phyloP scores from a whole-genome alignment of 1,140 invertebrate genomes.

The Hylaeus anthracinus region DNA sequence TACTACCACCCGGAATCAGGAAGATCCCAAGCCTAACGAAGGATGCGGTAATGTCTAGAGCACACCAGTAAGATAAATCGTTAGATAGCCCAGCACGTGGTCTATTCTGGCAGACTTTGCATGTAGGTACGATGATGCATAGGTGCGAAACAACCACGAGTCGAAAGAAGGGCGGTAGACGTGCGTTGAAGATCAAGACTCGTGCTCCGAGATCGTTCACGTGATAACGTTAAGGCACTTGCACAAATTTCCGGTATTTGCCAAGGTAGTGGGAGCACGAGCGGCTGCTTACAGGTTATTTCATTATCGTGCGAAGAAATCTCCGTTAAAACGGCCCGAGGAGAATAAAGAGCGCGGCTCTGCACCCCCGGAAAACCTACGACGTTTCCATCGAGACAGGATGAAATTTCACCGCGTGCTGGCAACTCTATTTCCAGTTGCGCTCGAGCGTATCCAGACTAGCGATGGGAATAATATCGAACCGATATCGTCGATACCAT shows the following conservation, averaged over 20 bases:
- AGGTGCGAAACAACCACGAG: slow-evolving; percentile 21
- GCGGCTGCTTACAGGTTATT: slow-evolving; percentile 49
- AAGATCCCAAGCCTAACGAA: slow-evolving; percentile 33
- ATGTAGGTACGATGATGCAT: slow-evolving; percentile 44
- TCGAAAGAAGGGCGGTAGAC: slow-evolving; percentile 32
- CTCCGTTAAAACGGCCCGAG: slow-evolving; percentile 29
- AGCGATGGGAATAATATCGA: no score
- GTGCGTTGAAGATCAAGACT: slow-evolving; percentile 51
- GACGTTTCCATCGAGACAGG: not conserved
- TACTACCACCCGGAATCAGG: slow-evolving; percentile 3
- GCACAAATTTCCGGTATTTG: slow-evolving; percentile 68
- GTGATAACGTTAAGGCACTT: slow-evolving; percentile 59
- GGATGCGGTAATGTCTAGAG: slow-evolving; percentile 22
- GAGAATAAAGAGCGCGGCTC: slow-evolving; percentile 42
- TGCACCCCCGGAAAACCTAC: slow-evolving; percentile 13
- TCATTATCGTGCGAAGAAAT: slow-evolving; percentile 56
- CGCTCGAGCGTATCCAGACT: not conserved
- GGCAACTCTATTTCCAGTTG: not conserved
- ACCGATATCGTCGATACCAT: no score
- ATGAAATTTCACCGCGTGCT: slow-evolving; percentile 16
- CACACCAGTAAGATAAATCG: slow-evolving; percentile 36
- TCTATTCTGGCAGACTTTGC: slow-evolving; percentile 42
- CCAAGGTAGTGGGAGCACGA: slow-evolving; percentile 57
- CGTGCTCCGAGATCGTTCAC: slow-evolving; percentile 42
- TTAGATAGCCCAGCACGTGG: slow-evolving; percentile 18